Evolutionary conservation across 2,888 invertebrate species (phyloP), one percentile per base, ranked within the genome.

Genomic region (Pediacus dermestoides): DNA sequence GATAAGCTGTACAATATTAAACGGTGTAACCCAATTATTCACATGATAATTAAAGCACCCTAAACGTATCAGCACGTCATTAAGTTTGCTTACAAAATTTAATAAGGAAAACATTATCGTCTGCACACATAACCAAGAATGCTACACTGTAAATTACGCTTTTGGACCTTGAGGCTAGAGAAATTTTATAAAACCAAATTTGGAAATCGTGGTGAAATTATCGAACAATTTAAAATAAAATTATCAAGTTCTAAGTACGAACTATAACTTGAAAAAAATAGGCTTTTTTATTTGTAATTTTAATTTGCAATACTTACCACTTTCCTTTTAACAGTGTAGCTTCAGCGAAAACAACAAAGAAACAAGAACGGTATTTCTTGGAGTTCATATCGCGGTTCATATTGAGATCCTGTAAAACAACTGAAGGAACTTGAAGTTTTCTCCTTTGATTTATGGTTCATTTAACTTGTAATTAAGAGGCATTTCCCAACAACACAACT

Each of bases 401-500:
- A 44, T 40, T 46, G 43, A 44, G 34, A 42, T 42, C 41, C 18
- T 33, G 36, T 30, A 38, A 27, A 47, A 48, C 41, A 50, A 48
- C 27, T 39, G 46, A 42, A 44, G 46, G 42, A 47, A 48, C 50
- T 50, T 51, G 32, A 55, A 59, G 52, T 58, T 57, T 55, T 52
- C 45, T 48, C 52, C 50, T 58, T 46, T 55, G 58, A 64, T 63
- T 64, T 63, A 63, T 57, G 50, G 61, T 46, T 55, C 57, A 61
- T 61, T 64, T 62, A 58, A 57, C 46, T 48, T 49, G 55, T 63
- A 66, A 67, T 68, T 67, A 66, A 62, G 63, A 61, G 57, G 52
- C 58, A 57, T 58, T 63, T 63, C 58, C 61, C 61, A 62, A 66
- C 65, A 66, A 63, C 61, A 61, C 58, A 65, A 66, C 64, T 66